A percentile compares a stretch with the other conserved stretches of the same genome.
Evolutionary conservation across 2,888 invertebrate genomes (phyloP).

Genomic region (Tiliacea aurago): DNA sequence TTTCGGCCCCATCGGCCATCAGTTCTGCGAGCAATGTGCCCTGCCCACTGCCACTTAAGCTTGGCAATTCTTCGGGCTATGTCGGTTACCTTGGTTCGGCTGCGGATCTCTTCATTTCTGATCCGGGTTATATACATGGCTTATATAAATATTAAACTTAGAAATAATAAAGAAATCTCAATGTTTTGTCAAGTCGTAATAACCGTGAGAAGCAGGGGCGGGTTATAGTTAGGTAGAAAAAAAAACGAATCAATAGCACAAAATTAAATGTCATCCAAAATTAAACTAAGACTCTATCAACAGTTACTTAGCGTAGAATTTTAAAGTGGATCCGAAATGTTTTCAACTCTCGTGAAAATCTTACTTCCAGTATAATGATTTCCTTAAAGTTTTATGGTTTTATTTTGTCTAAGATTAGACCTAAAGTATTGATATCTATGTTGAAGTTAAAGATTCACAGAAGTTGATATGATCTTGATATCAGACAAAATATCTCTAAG

Average conservation of each 20-base stretch:
- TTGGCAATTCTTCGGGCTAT: too few species aligned
- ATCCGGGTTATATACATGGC: too few species aligned
- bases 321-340: slow-evolving; percentile 49
- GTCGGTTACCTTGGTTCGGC: too few species aligned
- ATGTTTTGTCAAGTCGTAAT: too few species aligned
- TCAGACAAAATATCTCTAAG: too few species aligned
- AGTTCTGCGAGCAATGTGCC: too few species aligned
- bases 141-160: too few species aligned
- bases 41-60: too few species aligned
- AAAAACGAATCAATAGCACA: not conserved
- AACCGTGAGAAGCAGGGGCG: too few species aligned
- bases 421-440: not conserved
- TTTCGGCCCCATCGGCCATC: too few species aligned
- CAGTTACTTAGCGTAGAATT: slow-evolving; percentile 44
- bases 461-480: not conserved
- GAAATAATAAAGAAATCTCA: too few species aligned
- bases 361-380: slow-evolving; percentile 61
- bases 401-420: slow-evolving; percentile 11
- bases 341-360: slow-evolving; percentile 60
- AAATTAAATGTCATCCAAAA: slow-evolving; percentile 2
- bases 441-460: not conserved
- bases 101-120: too few species aligned
- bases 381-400: slow-evolving; percentile 2
- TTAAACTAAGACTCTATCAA: slow-evolving; percentile 5
- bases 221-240: not conserved